These are phyloP conservation scores for Penaeus indicus DNA, from an alignment of 1,140 invertebrate genomes.

Conservation along the genomic window DNA sequence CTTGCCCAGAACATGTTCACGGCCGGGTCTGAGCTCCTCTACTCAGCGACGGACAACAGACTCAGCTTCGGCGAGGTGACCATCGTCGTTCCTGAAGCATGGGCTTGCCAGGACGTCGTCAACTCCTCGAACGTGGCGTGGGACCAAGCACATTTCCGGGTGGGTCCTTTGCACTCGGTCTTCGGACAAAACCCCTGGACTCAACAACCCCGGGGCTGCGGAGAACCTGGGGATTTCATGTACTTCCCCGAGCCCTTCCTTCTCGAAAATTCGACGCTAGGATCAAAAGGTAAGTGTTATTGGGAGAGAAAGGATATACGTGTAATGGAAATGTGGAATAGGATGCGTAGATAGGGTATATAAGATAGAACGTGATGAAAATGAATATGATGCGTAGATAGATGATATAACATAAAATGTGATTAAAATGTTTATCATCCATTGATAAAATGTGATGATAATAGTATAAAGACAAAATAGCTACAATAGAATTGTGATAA, in stretches of 20 bases:
- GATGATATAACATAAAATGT: no score
- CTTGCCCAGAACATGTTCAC: conserved; percentile 26
- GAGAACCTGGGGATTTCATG: conserved; percentile 75
- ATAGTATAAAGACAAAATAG: no score
- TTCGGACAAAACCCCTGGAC: conserved; percentile 74
- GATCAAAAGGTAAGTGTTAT: conserved; percentile 5
- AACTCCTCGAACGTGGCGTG: not conserved
- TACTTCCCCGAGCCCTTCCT: conserved; percentile 72
- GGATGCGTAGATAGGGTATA: no score
- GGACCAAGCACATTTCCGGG: conserved; percentile 57
- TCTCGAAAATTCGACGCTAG: conserved; percentile 35
- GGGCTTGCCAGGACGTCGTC: not conserved
- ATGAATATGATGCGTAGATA: no score
- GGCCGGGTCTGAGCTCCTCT: conserved; percentile 36
- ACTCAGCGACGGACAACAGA: not conserved
- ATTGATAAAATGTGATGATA: no score
- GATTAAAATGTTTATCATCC: no score
- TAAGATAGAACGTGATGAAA: no score
- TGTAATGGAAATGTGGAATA: no score
- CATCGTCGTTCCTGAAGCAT: conserved; percentile 31
- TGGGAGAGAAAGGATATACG: not conserved
- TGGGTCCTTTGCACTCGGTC: conserved; percentile 72
- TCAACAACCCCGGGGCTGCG: conserved; percentile 75
- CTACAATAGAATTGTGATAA: not conserved
- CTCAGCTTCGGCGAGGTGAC: conserved; percentile 39